These are phyloP conservation scores for Chrysogorgia sp. DNA, from an alignment of 92 coral and sea anemone genomes.

Conservation along the genomic window DNA sequence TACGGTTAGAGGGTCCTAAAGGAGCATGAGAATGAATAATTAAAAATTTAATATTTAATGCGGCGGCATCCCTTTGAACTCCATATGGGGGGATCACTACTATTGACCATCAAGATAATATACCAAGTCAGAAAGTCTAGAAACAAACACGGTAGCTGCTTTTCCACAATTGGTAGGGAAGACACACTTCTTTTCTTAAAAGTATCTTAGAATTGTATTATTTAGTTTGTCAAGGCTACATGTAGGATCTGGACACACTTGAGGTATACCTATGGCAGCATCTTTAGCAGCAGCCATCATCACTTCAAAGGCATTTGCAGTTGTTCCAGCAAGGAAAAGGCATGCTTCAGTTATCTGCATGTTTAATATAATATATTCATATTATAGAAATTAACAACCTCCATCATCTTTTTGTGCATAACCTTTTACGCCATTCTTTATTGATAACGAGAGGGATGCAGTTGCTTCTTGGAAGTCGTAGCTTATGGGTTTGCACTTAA, in stretches of 20 bases:
- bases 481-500: constrained; percentile 16
- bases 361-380: constrained; percentile 12
- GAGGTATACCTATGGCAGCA: not conserved
- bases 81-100: no score
- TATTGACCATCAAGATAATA: constrained; percentile 37
- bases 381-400: constrained; percentile 17
- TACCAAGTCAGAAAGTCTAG: constrained; percentile 3
- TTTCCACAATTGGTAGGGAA: constrained; percentile 28
- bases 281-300: constrained; percentile 34
- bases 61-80: no score
- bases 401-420: constrained; percentile 24
- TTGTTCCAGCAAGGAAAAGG: not conserved
- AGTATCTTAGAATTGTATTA: constrained; percentile 8
- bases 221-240: constrained; percentile 21
- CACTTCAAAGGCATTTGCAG: constrained; percentile 20
- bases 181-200: constrained; percentile 7
- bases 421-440: constrained; percentile 11
- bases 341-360: constrained; percentile 12
- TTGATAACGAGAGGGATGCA: no score
- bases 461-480: constrained; percentile 7
- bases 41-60: no score
- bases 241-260: not conserved
- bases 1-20: no score
- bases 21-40: no score
- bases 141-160: constrained; percentile 19